Conservation (phyloP, 1,140 invertebrate genomes). For the Drosophila bifasciata region DNA sequence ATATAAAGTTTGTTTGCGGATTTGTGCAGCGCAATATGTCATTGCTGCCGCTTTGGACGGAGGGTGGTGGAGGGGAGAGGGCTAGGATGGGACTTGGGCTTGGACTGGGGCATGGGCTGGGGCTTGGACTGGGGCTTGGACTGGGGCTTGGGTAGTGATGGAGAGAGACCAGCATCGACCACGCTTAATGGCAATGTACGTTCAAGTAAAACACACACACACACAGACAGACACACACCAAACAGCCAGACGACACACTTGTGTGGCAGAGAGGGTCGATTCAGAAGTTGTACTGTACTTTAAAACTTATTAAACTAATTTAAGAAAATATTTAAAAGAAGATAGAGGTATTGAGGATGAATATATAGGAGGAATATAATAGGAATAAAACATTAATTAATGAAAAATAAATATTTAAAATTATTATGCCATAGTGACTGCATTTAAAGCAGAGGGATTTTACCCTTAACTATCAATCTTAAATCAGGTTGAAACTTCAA, state of each 20-base stretch:
- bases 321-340: too few species aligned
- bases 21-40: conserved; percentile 82
- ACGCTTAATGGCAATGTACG: conserved; percentile 81
- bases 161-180: conserved; percentile 41
- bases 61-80: conserved; percentile 25
- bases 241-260: conserved; percentile 35
- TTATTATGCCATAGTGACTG: too few species aligned
- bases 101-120: background rate
- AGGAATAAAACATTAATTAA: too few species aligned
- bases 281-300: too few species aligned
- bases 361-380: too few species aligned
- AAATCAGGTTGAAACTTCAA: too few species aligned
- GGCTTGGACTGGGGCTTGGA: background rate
- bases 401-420: too few species aligned
- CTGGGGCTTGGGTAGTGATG: background rate
- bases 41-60: conserved; percentile 59
- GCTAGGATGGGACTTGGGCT: background rate
- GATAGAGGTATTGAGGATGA: too few species aligned
- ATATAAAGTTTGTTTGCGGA: conserved; percentile 83
- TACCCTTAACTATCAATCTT: too few species aligned
- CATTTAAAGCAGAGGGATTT: too few species aligned
- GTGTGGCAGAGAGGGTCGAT: conserved; percentile 36
- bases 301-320: background rate
- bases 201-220: conserved; percentile 78
- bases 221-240: conserved; percentile 27